Evolutionary conservation across 2,797 vertebrate genomes (phyloP).

Genomic region (Potorous gilbertii): DNA sequence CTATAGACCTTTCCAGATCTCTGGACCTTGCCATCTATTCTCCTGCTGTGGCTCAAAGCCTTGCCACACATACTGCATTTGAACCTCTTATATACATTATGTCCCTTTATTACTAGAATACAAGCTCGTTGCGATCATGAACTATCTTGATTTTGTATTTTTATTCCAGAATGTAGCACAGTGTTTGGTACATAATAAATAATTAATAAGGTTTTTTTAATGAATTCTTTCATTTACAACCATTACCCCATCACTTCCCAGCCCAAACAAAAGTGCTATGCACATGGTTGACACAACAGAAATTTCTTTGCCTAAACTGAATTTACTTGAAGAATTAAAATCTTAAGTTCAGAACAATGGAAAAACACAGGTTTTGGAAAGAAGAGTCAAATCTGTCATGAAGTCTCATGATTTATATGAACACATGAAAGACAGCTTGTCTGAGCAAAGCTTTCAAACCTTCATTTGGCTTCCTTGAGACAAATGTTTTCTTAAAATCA

Average conservation of each 20-base stretch:
- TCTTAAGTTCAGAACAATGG: not conserved
- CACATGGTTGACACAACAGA: not conserved
- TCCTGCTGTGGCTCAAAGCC: not conserved
- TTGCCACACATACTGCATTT: not conserved
- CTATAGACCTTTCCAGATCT: not conserved
- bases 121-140: not conserved
- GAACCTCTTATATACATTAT: not conserved
- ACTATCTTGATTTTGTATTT: not conserved
- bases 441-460: not conserved
- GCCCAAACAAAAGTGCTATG: not conserved
- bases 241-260: not conserved
- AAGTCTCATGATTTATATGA: not conserved
- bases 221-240: not conserved
- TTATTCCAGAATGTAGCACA: not conserved
- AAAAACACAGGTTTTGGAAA: not conserved
- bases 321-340: not conserved
- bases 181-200: not conserved
- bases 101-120: not conserved
- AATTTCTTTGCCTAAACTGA: not conserved
- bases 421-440: not conserved
- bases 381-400: not conserved
- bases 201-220: not conserved
- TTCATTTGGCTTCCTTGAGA: not conserved
- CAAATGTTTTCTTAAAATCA: not conserved
- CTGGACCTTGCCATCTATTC: not conserved